Evolutionary conservation across 2,888 invertebrate species (phyloP).

Genomic region (Lottia gigantea): DNA sequence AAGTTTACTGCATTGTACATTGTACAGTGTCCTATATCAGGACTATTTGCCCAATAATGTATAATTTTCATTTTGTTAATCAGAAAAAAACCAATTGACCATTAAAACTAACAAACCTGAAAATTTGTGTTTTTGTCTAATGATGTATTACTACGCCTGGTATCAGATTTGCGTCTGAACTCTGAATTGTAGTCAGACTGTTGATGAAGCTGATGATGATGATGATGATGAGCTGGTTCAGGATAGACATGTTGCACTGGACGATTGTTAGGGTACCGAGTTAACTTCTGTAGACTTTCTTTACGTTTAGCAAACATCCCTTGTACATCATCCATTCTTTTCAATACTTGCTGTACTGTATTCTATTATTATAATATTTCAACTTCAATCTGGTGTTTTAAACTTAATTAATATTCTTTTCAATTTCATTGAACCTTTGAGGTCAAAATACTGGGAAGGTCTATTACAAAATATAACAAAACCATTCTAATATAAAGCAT

Average conservation of each 20-base stretch:
- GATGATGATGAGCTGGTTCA: conserved; percentile 17
- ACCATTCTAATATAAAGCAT: too few relatives aligned
- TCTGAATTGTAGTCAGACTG: conserved; percentile 9
- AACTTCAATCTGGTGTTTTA: too few relatives aligned
- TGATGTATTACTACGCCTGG: conserved; percentile 28
- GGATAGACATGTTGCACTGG: conserved; percentile 30
- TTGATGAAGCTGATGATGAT: neutral
- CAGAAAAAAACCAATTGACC: neutral
- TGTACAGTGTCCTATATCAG: too few relatives aligned
- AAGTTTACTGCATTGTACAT: too few relatives aligned
- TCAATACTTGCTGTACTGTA: conserved; percentile 78
- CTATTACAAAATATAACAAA: too few relatives aligned
- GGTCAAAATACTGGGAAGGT: too few relatives aligned
- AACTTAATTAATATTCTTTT: too few relatives aligned
- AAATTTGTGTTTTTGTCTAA: conserved; percentile 5
- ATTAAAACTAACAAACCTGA: neutral
- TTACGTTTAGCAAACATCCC: conserved; percentile 88
- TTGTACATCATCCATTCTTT: conserved; percentile 93
- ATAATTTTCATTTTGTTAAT: too few relatives aligned
- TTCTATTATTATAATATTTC: conserved; percentile 37
- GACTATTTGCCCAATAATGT: too few relatives aligned
- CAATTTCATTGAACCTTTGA: too few relatives aligned
- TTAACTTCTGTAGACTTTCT: conserved; percentile 59
- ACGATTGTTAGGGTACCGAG: conserved; percentile 77
- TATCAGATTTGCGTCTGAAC: conserved; percentile 6